Base-by-base conservation (phyloP, 2,888 invertebrate species). In the Gymnosoma rotundatum region DNA sequence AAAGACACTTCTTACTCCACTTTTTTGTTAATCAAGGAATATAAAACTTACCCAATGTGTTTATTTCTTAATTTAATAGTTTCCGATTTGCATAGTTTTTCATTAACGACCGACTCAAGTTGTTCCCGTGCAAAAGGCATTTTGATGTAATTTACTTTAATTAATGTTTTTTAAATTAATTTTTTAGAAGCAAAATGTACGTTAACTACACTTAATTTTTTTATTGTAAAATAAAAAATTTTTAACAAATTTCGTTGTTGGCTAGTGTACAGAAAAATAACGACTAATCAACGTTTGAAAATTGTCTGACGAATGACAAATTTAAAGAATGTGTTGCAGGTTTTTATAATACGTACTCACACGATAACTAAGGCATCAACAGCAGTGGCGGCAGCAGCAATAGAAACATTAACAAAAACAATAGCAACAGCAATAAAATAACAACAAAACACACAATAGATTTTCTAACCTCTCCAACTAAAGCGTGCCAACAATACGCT, bases 41-140 rank as follows among this genome's bases (percentile, higher is more conserved):
- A 8, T 50, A 60, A 54, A 66, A 92, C 95, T 95, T 92, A 97
- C 97, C 97, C 97, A 88, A 97, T 95, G 89, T 96, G 95, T 89
- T 96, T 95, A 90, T 97, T 95, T 48, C 97, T 94, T 69, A 97
- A 93, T 86, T 95, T 95, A 81, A 97, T 95, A 0, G 97, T 97
- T 90, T 97, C 96, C 83, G 94, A 93, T 92, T 97, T 97, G 36
- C 95, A 93, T 94, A 97, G 94, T 79, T 95, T 95, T 92, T 97
- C 96, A 90, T 86, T 88, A 78, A 86, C 88, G 54, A 87, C 86
- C 42, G 82, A 80, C 60, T 91, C 89, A 5, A 88, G 72, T 87
- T 89, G 88, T 85, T 92, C 91, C 78, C 88, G 87, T 69, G 89
- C 87, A 76, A 89, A 90, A 80, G 92, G 88, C 92, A 91, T 91